Percentiles rank a stretch among this genome's conserved stretches.
phyloP scores from a whole-genome alignment of 2,888 invertebrate species.

The Dichetophora obliterata region DNA sequence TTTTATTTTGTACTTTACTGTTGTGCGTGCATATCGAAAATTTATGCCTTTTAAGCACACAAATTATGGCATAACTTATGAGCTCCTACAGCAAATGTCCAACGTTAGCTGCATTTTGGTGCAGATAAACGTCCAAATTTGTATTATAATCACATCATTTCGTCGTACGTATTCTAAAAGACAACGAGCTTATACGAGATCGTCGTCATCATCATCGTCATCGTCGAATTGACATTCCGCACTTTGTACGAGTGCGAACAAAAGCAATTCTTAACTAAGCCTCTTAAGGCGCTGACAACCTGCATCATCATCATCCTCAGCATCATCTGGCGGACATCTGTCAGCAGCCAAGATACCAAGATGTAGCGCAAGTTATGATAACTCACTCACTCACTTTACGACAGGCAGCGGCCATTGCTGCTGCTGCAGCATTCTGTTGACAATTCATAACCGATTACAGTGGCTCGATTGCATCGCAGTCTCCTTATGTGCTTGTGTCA shows the following conservation, averaged over 20 bases:
- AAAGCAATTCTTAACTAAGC: slow-evolving; percentile 19
- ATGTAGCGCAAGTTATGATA: slow-evolving; percentile 18
- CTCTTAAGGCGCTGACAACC: slow-evolving; percentile 28
- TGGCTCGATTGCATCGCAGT: slow-evolving; percentile 12
- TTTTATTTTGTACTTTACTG: neutral
- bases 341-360: neutral
- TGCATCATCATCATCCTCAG: neutral
- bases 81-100: neutral
- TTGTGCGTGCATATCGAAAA: neutral
- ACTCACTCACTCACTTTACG: slow-evolving; percentile 9
- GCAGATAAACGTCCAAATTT: slow-evolving; percentile 21
- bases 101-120: neutral
- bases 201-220: neutral
- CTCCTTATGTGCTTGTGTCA: neutral
- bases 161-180: neutral
- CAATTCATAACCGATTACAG: slow-evolving; percentile 37
- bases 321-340: slow-evolving; percentile 20
- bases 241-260: neutral
- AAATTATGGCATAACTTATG: slow-evolving; percentile 37
- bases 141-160: slow-evolving; percentile 21
- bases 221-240: neutral
- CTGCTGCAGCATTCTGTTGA: slow-evolving; percentile 17
- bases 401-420: neutral
- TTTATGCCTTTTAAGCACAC: slow-evolving; percentile 13
- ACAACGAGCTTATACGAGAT: neutral